phyloP scores from a whole-genome alignment of 2,888 invertebrate species.

The Amblyteles armatorius region DNA sequence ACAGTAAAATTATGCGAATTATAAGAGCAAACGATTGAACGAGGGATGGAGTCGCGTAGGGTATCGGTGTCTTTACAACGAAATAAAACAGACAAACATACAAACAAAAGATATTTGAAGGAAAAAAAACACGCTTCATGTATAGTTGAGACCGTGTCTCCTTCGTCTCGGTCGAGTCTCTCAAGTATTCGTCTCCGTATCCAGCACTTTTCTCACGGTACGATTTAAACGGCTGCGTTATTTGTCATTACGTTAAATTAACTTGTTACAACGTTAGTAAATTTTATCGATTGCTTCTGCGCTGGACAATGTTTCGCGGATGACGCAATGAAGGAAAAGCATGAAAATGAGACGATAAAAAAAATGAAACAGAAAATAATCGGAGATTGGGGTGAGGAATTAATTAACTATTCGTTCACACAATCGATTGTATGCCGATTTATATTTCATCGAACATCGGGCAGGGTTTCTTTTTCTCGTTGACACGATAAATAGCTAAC shows the following conservation, averaged over 20 bases:
- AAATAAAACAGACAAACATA: slow-evolving; percentile 18
- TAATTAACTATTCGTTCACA: slow-evolving; percentile 47
- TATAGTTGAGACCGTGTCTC: slow-evolving; percentile 35
- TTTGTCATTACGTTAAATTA: slow-evolving; percentile 55
- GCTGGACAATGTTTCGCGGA: slow-evolving; percentile 50
- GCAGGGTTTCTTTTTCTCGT: neutral
- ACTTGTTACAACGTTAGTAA: slow-evolving; percentile 69
- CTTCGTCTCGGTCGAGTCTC: slow-evolving; percentile 51
- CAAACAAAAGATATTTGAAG: neutral
- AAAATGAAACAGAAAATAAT: neutral
- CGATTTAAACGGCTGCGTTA: slow-evolving; percentile 49
- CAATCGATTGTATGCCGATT: slow-evolving; percentile 18
- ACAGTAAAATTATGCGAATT: neutral
- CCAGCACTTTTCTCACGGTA: slow-evolving; percentile 69
- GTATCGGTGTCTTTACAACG: slow-evolving; percentile 45
- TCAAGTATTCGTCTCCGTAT: slow-evolving; percentile 66
- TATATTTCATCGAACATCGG: slow-evolving; percentile 7
- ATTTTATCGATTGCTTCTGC: slow-evolving; percentile 67
- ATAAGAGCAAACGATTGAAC: slow-evolving; percentile 28
- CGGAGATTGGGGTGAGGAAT: slow-evolving; percentile 37
- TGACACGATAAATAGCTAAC: slow-evolving; percentile 15
- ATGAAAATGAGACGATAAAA: slow-evolving; percentile 11
- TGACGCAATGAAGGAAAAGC: slow-evolving; percentile 40
- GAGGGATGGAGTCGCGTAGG: slow-evolving; percentile 23
- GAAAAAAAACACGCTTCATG: slow-evolving; percentile 23